These are phyloP conservation scores for Acromyrmex echinatior DNA, from an alignment of 1,140 invertebrate genomes.

Conservation along the genomic window DNA sequence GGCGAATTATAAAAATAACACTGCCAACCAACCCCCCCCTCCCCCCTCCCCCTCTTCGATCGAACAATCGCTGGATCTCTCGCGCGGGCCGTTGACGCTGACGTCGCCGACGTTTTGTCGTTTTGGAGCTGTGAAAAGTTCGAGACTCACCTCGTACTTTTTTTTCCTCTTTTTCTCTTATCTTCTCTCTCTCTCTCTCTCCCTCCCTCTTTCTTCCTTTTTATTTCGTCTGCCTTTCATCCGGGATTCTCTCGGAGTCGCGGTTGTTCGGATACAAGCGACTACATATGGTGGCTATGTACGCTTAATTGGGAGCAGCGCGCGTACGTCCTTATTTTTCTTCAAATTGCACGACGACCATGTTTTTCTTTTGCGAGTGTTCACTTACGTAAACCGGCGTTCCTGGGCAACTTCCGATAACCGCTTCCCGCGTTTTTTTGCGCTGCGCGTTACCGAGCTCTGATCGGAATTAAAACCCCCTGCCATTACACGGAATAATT, in stretches of 20 bases:
- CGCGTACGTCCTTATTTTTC: slow-evolving; percentile 50
- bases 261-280: slow-evolving; percentile 10
- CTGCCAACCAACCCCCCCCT: slow-evolving; percentile 61
- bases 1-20: slow-evolving; percentile 86
- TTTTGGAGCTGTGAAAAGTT: slow-evolving; percentile 56
- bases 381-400: slow-evolving; percentile 49
- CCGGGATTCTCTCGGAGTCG: slow-evolving; percentile 29
- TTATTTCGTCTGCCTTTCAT: slow-evolving; percentile 15
- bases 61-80: slow-evolving; percentile 84
- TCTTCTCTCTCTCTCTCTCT: not conserved
- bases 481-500: slow-evolving; percentile 49
- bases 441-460: slow-evolving; percentile 23
- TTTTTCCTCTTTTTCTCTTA: slow-evolving; percentile 38
- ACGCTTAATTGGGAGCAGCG: slow-evolving; percentile 44
- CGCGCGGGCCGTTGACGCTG: slow-evolving; percentile 70
- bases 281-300: not conserved
- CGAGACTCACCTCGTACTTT: slow-evolving; percentile 60
- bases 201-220: not conserved
- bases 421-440: slow-evolving; percentile 34
- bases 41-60: slow-evolving; percentile 60
- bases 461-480: slow-evolving; percentile 42
- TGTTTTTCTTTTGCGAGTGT: slow-evolving; percentile 44
- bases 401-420: slow-evolving; percentile 33
- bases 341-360: slow-evolving; percentile 49
- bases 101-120: slow-evolving; percentile 54